Evolutionary conservation across 2,797 vertebrate genomes (phyloP), one percentile per base, ranked within the genome.

Genomic region (Gadopsis marmoratus): DNA sequence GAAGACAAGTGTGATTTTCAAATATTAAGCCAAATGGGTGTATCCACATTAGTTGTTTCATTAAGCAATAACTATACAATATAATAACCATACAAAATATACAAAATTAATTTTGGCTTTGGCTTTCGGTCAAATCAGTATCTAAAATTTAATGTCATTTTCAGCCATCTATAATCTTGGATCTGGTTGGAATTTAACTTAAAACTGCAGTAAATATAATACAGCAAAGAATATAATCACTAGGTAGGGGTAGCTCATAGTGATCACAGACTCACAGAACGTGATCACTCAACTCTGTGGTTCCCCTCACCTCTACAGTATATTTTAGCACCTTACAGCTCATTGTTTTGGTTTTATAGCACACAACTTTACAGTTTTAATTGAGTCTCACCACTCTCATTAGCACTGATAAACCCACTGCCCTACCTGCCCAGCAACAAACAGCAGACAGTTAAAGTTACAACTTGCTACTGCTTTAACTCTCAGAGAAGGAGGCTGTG

Each of bases 1-100:
- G 35, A 78, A 23, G 31, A 64, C 3, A 10, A 21, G 58, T 33
- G 71, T n/a, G 62, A 80, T 66, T 65, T 47, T 41, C 4, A 23
- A 63, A 68, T 54, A 48, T 43, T 13, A 51, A 54, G 33, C 41
- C 67, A 51, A 54, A 71, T 21, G 37, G 4, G 29, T 80, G 23
- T n/a, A 31, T 60, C 4, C n/a, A 41, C 21, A 8, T 58, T 60
- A 23, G 21, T n/a, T 58, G 2, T 54, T 65, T 74, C 12, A 51
- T 56, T 21, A 67, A 29, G 59, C n/a, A 54, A 4, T 26, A 12
- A 54, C 21, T 51, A 17, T n/a, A 48, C 26, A 6, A n/a, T 11
- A 16, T 50, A 31, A 47, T 47, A 26, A 45, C 21, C 5, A 31
- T 29, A 56, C 5, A n/a, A 41, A 6, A 55, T 11, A 16, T 26